phyloP scores from a whole-genome alignment of 2,888 invertebrate species.

The Eupithecia exiguata region DNA sequence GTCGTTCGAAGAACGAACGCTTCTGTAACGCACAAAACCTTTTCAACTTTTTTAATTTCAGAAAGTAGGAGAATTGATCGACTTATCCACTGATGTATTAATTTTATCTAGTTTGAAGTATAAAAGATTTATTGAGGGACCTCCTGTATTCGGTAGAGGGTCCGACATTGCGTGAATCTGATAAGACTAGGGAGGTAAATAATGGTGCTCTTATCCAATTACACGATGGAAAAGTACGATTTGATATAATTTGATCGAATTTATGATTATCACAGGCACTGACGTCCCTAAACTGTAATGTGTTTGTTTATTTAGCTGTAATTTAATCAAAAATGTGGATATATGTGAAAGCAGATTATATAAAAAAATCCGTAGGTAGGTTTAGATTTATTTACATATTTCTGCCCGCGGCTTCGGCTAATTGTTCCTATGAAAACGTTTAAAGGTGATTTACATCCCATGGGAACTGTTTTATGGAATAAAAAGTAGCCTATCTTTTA shows the following conservation, averaged over 20 bases:
- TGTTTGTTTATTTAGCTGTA: conserved; percentile 14
- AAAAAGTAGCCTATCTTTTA: too few species aligned
- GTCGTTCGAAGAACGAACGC: not conserved
- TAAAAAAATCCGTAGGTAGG: not conserved
- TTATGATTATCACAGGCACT: conserved; percentile 22
- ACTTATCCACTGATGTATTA: not conserved
- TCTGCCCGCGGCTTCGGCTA: too few species aligned
- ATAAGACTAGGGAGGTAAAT: conserved; percentile 45
- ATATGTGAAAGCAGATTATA: not conserved
- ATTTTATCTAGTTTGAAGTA: not conserved
- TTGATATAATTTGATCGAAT: conserved; percentile 33
- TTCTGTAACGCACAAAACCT: not conserved
- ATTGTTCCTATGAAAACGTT: too few species aligned
- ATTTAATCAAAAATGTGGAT: not conserved
- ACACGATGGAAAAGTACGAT: conserved; percentile 33
- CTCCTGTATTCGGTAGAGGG: conserved; percentile 4
- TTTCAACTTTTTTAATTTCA: not conserved
- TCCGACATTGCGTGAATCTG: conserved; percentile 47
- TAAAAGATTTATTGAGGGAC: not conserved
- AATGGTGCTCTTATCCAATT: conserved; percentile 43
- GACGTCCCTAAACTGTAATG: conserved; percentile 7
- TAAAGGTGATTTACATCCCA: too few species aligned
- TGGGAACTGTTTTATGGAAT: too few species aligned
- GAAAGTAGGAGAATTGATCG: not conserved
- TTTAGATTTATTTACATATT: too few species aligned